Conservation (phyloP, 2,797 vertebrate genomes). For the Gymnoscopelus braueri region DNA sequence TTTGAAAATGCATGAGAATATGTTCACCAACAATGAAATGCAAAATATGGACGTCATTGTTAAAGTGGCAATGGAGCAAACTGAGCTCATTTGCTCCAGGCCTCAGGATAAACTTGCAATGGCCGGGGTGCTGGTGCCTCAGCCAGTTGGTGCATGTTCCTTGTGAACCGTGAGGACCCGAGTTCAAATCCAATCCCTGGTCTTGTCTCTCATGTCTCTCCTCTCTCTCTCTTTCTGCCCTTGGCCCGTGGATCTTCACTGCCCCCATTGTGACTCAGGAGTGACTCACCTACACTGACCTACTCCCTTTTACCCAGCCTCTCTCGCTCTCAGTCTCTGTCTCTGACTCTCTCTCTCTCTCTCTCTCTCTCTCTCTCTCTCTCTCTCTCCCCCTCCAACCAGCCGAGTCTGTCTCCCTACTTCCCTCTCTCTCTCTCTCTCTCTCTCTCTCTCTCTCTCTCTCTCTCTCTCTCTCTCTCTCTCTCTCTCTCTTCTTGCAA, state of each 20-base stretch:
- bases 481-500: conserved; percentile 33
- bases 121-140: conserved; percentile 63
- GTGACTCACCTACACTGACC: conserved; percentile 77
- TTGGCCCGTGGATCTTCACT: conserved; percentile 60
- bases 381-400: neutral
- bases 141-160: too few relatives aligned
- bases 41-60: too few relatives aligned
- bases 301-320: conserved; percentile 72
- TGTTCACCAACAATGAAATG: too few relatives aligned
- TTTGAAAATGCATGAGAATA: too few relatives aligned
- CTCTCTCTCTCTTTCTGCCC: too few relatives aligned
- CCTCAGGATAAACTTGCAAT: conserved; percentile 67
- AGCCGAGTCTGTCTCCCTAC: too few relatives aligned
- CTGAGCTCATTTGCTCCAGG: conserved; percentile 56
- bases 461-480: neutral
- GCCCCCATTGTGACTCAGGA: conserved; percentile 76
- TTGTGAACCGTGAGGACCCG: too few relatives aligned
- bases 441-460: conserved; percentile 14
- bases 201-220: too few relatives aligned
- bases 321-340: conserved; percentile 59
- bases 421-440: neutral
- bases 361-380: neutral
- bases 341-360: conserved; percentile 42
- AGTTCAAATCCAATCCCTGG: too few relatives aligned
- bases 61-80: conserved; percentile 33